These are phyloP conservation scores for Linnaemya tessellans DNA, from an alignment of 2,888 invertebrate genomes.

Conservation along the genomic window DNA sequence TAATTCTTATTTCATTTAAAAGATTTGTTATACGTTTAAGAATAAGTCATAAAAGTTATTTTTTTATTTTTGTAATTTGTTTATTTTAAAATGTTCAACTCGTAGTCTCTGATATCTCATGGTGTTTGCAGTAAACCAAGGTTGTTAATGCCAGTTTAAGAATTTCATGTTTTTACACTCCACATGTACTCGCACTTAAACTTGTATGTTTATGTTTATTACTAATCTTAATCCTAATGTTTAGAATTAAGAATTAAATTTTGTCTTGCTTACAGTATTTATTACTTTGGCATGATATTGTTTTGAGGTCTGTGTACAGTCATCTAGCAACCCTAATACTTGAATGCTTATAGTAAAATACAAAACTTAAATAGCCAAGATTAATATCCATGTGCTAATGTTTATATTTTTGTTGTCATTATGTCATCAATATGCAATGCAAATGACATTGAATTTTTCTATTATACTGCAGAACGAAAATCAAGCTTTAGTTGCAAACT, in stretches of 20 bases:
- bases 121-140: constrained; percentile 56
- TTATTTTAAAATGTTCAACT: constrained; percentile 65
- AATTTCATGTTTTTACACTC: constrained; percentile 20
- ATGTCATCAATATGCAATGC: constrained; percentile 72
- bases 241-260: constrained; percentile 60
- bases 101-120: constrained; percentile 50
- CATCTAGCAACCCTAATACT: constrained; percentile 54
- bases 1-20: constrained; percentile 38
- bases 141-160: constrained; percentile 45
- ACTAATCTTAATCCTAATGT: constrained; percentile 60
- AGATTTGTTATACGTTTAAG: constrained; percentile 64
- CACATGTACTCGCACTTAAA: constrained; percentile 18
- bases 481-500: constrained; percentile 42
- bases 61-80: constrained; percentile 63
- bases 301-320: constrained; percentile 27
- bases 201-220: constrained; percentile 12
- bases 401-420: constrained; percentile 71
- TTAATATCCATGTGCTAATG: constrained; percentile 72
- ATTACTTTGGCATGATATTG: constrained; percentile 30
- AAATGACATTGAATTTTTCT: constrained; percentile 69
- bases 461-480: constrained; percentile 23
- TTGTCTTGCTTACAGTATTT: constrained; percentile 38
- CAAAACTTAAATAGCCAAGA: constrained; percentile 53
- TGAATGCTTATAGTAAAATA: constrained; percentile 39
- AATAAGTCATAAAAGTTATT: constrained; percentile 59